phyloP scores from a whole-genome alignment of 2,113 vertebrate genomes.

The Taxidea taxus region DNA sequence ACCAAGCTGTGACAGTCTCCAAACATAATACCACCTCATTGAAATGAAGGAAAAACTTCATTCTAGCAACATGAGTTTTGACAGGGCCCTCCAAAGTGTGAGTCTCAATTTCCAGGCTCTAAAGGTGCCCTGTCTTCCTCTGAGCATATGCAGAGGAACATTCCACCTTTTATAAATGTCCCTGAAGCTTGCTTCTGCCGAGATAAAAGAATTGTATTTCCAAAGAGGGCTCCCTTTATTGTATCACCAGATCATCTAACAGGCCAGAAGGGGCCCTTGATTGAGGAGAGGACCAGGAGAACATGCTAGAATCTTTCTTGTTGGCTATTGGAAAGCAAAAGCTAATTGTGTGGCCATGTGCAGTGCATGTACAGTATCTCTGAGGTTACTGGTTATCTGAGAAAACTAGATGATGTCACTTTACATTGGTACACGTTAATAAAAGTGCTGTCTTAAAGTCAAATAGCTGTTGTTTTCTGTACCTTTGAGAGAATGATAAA shows the following conservation, averaged over 20 bases:
- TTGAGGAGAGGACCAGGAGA: neutral
- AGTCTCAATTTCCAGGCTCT: neutral
- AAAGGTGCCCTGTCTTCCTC: neutral
- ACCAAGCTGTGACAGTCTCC: neutral
- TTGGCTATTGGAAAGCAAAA: constrained; percentile 5
- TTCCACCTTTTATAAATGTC: neutral
- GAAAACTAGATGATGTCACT: neutral
- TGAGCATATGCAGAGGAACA: neutral
- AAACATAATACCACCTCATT: neutral
- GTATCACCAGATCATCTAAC: neutral
- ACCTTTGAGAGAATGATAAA: neutral
- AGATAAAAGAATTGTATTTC: neutral
- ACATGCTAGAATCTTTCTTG: neutral
- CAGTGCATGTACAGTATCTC: neutral
- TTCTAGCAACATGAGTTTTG: neutral
- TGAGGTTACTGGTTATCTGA: neutral
- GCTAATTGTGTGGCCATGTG: neutral
- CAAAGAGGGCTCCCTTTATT: neutral
- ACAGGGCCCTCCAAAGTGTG: neutral
- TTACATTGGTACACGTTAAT: neutral
- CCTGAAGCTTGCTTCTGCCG: neutral
- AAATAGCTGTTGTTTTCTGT: neutral
- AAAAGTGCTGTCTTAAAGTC: neutral
- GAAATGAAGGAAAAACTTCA: neutral
- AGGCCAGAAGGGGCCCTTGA: neutral